Base-by-base conservation (phyloP, 1,140 invertebrate species). In the Neotoxoptera formosana region DNA sequence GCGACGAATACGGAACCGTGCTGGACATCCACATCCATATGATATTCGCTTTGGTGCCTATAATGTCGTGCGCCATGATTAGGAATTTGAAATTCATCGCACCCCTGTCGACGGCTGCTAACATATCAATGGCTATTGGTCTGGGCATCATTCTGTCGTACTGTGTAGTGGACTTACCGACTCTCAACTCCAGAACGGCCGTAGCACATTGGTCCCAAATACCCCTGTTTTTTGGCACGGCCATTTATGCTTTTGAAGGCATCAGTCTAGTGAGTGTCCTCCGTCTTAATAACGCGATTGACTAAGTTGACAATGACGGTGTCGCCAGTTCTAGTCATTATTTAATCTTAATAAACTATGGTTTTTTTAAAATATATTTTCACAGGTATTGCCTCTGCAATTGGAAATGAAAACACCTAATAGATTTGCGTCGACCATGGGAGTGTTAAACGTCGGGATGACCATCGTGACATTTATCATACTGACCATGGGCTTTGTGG, bases 381-480 rank as follows among this genome's bases (percentile, higher is more conserved):
- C 95, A 86, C 93, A 98, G 97, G 97, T 98, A 53, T 96, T 98
- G 94, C 94, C 94, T 11, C 89, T 95, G 23, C 94, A 99, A 95
- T 98, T 99, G 94, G 97, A 97, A 94, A 99, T 99, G 98, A 97
- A 97, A 95, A 97, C 97, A 17, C 98, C 98, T 0, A 96, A 97
- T 93, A 96, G 97, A 93, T 98, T 99, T 95, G 96, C 97, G 20
- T 98, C 98, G 8, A 95, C 97, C 90, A 97, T 97, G 94, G 98
- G 98, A 83, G 98, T 99, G 4, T 95, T 99, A 21, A 99, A 98
- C 95, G 96, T 97, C 94, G 97, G 98, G 48, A 98, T 99, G 98
- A 96, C 97, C 2, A 97, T 97, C 4, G 98, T 99, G 1, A 97
- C 97, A 14, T 94, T 97, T 34, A 96, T 98, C 21, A 99, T 99